Evolutionary conservation across 2,888 invertebrate species (phyloP).

Genomic region (Sarcophaga caerulescens): DNA sequence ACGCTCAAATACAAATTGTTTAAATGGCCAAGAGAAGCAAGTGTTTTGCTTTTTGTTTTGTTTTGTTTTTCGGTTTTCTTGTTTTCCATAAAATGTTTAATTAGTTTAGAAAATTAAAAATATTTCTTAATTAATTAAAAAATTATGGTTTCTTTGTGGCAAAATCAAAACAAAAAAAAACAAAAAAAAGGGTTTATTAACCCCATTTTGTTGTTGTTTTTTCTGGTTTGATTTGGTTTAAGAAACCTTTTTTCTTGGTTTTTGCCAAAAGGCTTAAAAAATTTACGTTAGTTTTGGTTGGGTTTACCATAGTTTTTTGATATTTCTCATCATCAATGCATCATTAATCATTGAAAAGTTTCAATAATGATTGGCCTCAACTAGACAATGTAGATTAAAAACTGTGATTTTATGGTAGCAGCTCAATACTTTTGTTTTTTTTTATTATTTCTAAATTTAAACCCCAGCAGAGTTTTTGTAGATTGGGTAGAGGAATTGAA

Average conservation of each 20-base stretch:
- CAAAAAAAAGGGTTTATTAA: conserved; percentile 38
- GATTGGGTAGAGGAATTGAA: neutral
- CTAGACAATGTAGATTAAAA: conserved; percentile 46
- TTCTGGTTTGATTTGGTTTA: neutral
- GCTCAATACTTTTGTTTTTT: neutral
- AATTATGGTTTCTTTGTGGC: neutral
- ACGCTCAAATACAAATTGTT: too few species aligned
- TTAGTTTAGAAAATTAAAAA: conserved; percentile 25
- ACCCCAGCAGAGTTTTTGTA: conserved; percentile 3
- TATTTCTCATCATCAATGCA: conserved; percentile 40
- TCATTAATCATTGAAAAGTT: conserved; percentile 60
- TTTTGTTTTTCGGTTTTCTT: too few species aligned
- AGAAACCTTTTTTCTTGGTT: conserved; percentile 11
- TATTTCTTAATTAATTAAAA: conserved; percentile 45
- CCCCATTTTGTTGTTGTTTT: conserved; percentile 30
- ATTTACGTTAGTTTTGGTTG: conserved; percentile 42
- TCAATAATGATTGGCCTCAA: conserved; percentile 57
- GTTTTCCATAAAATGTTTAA: conserved; percentile 26
- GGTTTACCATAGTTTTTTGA: neutral
- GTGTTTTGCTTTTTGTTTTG: too few species aligned
- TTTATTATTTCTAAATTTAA: neutral
- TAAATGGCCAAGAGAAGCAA: too few species aligned
- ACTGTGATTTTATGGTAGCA: conserved; percentile 57
- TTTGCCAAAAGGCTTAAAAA: conserved; percentile 55
- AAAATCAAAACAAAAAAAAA: neutral